Evolutionary conservation across 2,888 invertebrate species (phyloP), one percentile per base, ranked within the genome.

Genomic region (Synanthedon tipuliformis): DNA sequence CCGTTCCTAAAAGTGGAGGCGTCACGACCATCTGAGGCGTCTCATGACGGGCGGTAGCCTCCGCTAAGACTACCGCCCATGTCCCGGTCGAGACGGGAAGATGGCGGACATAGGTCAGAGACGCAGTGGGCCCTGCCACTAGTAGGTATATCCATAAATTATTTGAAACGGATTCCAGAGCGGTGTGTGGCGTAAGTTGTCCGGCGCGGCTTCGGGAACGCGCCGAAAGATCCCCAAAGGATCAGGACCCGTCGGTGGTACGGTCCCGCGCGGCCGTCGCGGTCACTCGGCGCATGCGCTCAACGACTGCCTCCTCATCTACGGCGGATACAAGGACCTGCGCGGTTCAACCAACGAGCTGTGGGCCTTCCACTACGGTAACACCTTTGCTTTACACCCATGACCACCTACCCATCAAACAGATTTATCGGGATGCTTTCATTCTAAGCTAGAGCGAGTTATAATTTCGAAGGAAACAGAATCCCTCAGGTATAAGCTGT

Each of bases 291-390:
- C 95, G 13, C 89, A 95, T 55, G 90, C 95, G 50, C 92, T 94
- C 69, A 89, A 91, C 56, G 93, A 93, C 60, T 89, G 91, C 61
- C 93, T 96, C 92, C 89, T 95, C 56, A 89, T 96, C 59, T 96
- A 95, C 76, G 96, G 96, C 4, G 96, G 96, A 4, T 96, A 95
- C 78, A 92, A 93, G 70, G 96, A 96, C 74, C 81, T 95, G 57
- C 88, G 92, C 53, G 96, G 96, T 7, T 95, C 95, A 49, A 93
- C 93, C 15, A 91, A 92, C 52, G 95, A 96, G 74, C 82, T 96
- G 4, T 96, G 96, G 96, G 93, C 92, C 3, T 96, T 94, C 71
- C 93, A 94, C 77, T 94, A 95, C 61, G 94, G 95, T 95, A 78
- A 66, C 66, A 45, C 45, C 8, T 34, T 8, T 34, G 27, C 27